Evolutionary conservation across 2,888 invertebrate genomes (phyloP), one percentile per base, ranked within the genome.

Genomic region (Lasioglossum zephyrum): DNA sequence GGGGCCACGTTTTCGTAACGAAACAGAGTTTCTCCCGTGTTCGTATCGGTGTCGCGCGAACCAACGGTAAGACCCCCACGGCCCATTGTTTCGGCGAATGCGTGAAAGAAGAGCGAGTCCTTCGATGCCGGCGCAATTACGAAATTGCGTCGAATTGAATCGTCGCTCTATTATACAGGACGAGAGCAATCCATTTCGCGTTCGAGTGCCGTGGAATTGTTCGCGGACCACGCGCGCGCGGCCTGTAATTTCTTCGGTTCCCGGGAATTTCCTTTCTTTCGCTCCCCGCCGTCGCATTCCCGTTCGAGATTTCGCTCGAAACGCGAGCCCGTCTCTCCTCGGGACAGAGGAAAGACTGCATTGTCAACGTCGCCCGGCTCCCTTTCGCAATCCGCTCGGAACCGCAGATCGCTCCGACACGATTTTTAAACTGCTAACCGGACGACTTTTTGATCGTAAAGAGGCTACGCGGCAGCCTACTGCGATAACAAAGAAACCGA

Each of bases 1-100:
- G 63, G 78, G 78, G 73, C 36, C 73, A 69, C 69, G 66, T 79
- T 80, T 77, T 80, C 81, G 85, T 73, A 39, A 78, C 76, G 16
- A 73, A 16, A 57, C 39, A 47, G 31, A 39, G 57, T 63, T 63
- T 72, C 60, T 73, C 13, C 9, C 26, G 73, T 22, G 66, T 60
- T 5, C 22, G 53, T 22, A 9, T n/a, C 22, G 49, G 6, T 22
- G 53, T 9, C 53, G 53, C 80, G 22, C 57, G 73, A 63, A 16
- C 5, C 31, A 63, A 63, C 63, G 66, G 44, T n/a, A 60, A 47
- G 74, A 31, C 36, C 39, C n/a, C 44, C 13, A 4, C 22, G 22
- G 31, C 9, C 60, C 49, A 83, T 69, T 84, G 78, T 83, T 78
- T 53, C 39, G 9, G 16, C 57, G 39, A 9, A 9, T 22, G 47